These are phyloP conservation scores for Helostoma temminkii DNA, from an alignment of 2,797 vertebrate species.

Conservation along the genomic window DNA sequence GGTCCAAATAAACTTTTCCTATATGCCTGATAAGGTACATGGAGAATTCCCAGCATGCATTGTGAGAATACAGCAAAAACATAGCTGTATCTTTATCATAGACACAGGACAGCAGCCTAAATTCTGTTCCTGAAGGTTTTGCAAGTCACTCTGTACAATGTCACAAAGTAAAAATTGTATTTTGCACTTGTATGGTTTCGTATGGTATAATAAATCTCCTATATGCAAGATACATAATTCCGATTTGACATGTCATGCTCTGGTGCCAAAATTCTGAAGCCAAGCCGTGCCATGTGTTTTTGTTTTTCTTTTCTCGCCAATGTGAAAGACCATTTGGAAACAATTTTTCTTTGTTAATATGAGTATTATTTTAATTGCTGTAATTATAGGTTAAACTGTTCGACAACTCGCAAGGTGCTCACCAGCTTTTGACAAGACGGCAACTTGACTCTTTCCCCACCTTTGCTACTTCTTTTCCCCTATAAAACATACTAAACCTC, in stretches of 20 bases:
- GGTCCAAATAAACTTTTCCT: too few relatives aligned
- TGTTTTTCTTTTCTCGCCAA: conserved; percentile 74
- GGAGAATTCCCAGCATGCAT: conserved; percentile 68
- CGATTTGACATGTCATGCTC: conserved; percentile 65
- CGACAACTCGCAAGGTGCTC: conserved; percentile 79
- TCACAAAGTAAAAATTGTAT: conserved; percentile 16
- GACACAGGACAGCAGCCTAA: conserved; percentile 51
- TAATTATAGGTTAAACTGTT: conserved; percentile 88
- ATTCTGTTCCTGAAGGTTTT: conserved; percentile 24
- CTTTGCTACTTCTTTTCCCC: conserved; percentile 28
- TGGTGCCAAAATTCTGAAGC: conserved; percentile 65
- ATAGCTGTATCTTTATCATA: conserved; percentile 24
- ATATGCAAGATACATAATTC: conserved; percentile 61
- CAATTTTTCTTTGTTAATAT: conserved; percentile 87
- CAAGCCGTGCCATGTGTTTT: conserved; percentile 73
- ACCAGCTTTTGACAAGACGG: conserved; percentile 71
- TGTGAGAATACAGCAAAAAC: conserved; percentile 46
- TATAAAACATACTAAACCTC: conserved; percentile 6
- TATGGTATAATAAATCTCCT: conserved; percentile 52
- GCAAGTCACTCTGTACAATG: conserved; percentile 24
- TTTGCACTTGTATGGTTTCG: too few relatives aligned
- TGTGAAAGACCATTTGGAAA: conserved; percentile 84
- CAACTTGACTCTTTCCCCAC: conserved; percentile 65
- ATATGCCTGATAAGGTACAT: conserved; percentile 55
- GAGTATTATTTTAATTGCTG: conserved; percentile 87